phyloP scores from a whole-genome alignment of 2,888 invertebrate species.

The Trichogramma evanescens region DNA sequence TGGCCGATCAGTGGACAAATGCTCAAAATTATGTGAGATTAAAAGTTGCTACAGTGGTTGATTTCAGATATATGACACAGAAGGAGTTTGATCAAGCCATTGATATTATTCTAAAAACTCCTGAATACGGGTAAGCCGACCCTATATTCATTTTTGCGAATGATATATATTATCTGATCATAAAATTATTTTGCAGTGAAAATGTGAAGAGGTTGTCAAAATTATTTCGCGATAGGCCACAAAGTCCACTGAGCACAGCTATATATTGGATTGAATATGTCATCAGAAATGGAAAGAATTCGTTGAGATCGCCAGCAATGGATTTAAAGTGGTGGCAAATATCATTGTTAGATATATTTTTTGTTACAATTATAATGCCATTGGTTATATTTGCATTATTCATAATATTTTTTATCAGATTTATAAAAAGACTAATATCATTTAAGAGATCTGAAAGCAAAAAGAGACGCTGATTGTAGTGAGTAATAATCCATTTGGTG shows the following conservation, averaged over 20 bases:
- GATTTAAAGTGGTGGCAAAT: conserved; percentile 40
- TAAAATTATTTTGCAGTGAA: conserved; percentile 20
- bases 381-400: too few relatives aligned
- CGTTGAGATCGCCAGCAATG: conserved; percentile 32
- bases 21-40: conserved; percentile 27
- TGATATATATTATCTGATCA: background rate
- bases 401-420: too few relatives aligned
- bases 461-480: too few relatives aligned
- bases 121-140: conserved; percentile 16
- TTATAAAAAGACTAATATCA: too few relatives aligned
- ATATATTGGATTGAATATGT: conserved; percentile 38
- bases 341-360: conserved; percentile 32
- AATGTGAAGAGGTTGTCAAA: conserved; percentile 24
- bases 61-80: conserved; percentile 27
- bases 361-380: background rate
- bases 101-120: conserved; percentile 30
- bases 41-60: conserved; percentile 32
- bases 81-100: conserved; percentile 32
- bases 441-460: too few relatives aligned
- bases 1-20: conserved; percentile 39
- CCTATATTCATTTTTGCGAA: background rate
- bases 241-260: conserved; percentile 32
- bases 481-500: too few relatives aligned
- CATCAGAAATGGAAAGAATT: conserved; percentile 30
- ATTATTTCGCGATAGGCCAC: conserved; percentile 35